These are phyloP conservation scores for Drosophila cyrtoloma DNA, from an alignment of 2,888 invertebrate species.

Conservation along the genomic window DNA sequence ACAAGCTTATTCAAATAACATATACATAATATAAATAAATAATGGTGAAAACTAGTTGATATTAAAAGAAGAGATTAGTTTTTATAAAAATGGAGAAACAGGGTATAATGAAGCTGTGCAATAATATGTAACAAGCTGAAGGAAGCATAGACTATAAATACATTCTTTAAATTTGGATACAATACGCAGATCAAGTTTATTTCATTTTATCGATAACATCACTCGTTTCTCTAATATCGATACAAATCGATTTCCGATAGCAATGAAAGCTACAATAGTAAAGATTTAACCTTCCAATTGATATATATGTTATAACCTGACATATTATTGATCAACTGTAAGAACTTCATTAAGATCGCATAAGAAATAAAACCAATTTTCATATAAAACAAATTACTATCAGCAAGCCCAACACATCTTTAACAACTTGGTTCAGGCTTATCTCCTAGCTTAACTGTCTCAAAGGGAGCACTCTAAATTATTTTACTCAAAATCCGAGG, in stretches of 20 bases:
- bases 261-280: background rate
- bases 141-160: background rate
- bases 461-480: rapidly evolving
- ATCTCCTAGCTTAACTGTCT: background rate
- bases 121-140: background rate
- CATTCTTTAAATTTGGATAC: background rate
- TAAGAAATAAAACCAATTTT: background rate
- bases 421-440: background rate
- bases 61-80: background rate
- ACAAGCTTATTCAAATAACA: background rate
- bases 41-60: background rate
- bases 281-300: rapidly evolving
- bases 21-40: background rate
- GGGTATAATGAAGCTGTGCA: too few relatives aligned
- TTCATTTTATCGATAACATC: background rate
- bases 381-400: background rate
- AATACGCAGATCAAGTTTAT: background rate
- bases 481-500: background rate
- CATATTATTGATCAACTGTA: background rate
- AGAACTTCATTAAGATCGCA: background rate
- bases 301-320: background rate
- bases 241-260: background rate
- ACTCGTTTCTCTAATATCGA: background rate
- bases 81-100: background rate
- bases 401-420: background rate